Conservation (phyloP, 2,797 vertebrate genomes). For the Xiphophorus birchmanni region DNA sequence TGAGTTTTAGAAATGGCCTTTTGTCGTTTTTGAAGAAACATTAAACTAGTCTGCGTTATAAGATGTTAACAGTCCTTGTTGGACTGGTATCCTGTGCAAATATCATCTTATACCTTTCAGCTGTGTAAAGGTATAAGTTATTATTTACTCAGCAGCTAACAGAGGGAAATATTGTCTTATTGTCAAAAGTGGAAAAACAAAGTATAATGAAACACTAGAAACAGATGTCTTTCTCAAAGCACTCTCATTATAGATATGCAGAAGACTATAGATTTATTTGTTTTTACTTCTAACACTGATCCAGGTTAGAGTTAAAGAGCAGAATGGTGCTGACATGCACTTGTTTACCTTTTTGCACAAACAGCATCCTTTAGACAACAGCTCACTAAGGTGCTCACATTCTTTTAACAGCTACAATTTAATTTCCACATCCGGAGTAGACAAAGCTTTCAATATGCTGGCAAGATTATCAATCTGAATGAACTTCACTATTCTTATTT, state of each 20-base stretch:
- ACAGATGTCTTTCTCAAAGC: background rate
- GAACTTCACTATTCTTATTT: background rate
- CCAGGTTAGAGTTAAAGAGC: background rate
- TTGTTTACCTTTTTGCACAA: constrained; percentile 11
- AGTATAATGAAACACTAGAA: background rate
- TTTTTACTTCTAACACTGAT: background rate
- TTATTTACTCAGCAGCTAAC: background rate
- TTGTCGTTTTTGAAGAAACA: too few relatives aligned
- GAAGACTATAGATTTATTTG: background rate
- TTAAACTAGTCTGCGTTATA: too few relatives aligned
- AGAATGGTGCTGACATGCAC: background rate
- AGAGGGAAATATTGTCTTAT: background rate
- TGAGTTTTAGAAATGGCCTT: too few relatives aligned
- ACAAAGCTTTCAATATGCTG: background rate
- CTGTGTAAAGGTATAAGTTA: background rate
- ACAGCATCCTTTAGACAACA: constrained; percentile 9
- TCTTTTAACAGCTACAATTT: background rate
- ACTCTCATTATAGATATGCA: background rate
- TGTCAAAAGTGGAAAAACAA: background rate
- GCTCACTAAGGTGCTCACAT: background rate
- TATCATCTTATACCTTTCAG: background rate
- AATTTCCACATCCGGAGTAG: background rate
- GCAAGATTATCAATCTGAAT: background rate
- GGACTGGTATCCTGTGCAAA: too few relatives aligned
- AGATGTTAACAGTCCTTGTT: too few relatives aligned